These are phyloP conservation scores for Pachyramphus minor DNA, from an alignment of 2,113 vertebrate species.

Conservation along the genomic window DNA sequence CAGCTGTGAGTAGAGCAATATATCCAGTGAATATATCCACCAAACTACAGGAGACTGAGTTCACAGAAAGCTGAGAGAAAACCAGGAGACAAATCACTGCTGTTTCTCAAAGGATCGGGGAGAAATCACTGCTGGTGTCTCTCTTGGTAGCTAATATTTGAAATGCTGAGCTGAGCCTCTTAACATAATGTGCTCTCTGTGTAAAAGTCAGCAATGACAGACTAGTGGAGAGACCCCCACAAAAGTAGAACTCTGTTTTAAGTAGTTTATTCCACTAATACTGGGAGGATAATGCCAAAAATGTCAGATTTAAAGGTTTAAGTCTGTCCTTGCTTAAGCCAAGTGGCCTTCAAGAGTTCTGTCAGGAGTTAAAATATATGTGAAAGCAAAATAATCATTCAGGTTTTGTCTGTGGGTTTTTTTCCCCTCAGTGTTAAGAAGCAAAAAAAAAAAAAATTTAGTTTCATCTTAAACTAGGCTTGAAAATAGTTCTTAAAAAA, in stretches of 20 bases:
- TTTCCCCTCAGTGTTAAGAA: not conserved
- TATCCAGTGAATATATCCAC: not conserved
- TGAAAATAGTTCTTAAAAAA: not conserved
- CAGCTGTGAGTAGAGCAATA: not conserved
- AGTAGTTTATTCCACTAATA: conserved; percentile 6
- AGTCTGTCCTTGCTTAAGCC: not conserved
- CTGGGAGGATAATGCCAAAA: not conserved
- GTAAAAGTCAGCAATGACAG: not conserved
- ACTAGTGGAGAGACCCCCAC: not conserved
- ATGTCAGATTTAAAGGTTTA: not conserved
- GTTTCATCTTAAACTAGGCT: not conserved
- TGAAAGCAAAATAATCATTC: not conserved
- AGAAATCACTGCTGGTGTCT: not conserved
- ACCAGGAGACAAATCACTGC: not conserved
- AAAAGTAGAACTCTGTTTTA: not conserved
- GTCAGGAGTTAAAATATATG: not conserved
- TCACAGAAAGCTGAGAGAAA: not conserved
- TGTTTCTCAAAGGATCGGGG: not conserved
- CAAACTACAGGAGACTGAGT: not conserved
- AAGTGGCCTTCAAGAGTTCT: not conserved
- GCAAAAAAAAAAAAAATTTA: not conserved
- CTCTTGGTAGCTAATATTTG: not conserved
- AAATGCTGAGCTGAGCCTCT: conserved; percentile 1
- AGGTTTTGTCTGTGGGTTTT: not conserved
- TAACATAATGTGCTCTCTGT: not conserved